phyloP scores from a whole-genome alignment of 2,797 vertebrate species.

The Rhinoraja longicauda region DNA sequence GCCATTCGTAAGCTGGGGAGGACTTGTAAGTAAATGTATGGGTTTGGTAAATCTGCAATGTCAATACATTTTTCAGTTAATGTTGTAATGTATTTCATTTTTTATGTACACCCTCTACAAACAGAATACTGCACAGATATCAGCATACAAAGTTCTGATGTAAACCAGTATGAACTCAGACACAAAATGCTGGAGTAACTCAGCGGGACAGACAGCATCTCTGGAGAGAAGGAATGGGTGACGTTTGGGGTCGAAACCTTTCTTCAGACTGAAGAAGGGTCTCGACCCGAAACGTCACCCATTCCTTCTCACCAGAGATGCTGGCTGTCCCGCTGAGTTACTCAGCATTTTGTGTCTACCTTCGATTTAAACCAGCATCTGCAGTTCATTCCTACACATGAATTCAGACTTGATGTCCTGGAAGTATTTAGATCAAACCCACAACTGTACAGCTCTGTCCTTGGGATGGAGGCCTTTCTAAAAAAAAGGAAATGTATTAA shows the following conservation, averaged over 20 bases:
- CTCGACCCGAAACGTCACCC: too few relatives aligned
- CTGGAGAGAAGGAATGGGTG: too few relatives aligned
- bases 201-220: too few relatives aligned
- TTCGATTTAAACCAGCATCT: background rate
- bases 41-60: background rate
- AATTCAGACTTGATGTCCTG: background rate
- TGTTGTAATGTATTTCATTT: background rate
- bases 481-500: conserved; percentile 8
- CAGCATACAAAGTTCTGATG: background rate
- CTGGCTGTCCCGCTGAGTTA: too few relatives aligned
- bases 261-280: too few relatives aligned
- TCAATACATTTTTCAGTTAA: background rate
- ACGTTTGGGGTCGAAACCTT: too few relatives aligned
- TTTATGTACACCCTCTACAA: background rate
- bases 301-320: too few relatives aligned
- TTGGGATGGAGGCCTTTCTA: background rate
- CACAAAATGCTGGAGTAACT: too few relatives aligned
- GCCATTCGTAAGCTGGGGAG: too few relatives aligned
- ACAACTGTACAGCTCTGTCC: background rate
- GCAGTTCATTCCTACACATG: too few relatives aligned
- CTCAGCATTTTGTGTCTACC: too few relatives aligned
- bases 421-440: background rate
- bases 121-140: background rate
- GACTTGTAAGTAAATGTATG: background rate
- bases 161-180: too few relatives aligned